Conservation (phyloP, 2,113 vertebrate genomes). For the Myocastor coypus region DNA sequence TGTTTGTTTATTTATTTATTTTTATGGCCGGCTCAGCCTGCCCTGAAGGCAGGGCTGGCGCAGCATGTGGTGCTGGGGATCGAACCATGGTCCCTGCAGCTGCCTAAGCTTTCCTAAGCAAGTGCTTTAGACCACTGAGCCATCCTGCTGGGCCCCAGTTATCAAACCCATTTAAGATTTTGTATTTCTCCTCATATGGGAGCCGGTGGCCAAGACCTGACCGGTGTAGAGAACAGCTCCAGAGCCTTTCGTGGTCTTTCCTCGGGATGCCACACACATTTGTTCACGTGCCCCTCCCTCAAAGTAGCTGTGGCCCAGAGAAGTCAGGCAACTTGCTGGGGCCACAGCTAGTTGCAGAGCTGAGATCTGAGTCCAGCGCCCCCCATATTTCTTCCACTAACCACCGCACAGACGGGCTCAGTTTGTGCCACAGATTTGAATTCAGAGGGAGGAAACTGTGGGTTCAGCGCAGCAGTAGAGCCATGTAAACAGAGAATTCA, state of each 20-base stretch:
- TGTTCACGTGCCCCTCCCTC: neutral
- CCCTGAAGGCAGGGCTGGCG: too few species aligned
- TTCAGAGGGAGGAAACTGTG: neutral
- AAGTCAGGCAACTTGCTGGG: neutral
- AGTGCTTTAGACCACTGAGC: too few species aligned
- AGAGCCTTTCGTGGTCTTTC: neutral
- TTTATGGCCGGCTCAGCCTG: too few species aligned
- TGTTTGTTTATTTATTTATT: too few species aligned
- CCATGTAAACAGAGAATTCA: neutral
- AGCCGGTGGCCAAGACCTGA: neutral
- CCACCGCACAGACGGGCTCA: neutral
- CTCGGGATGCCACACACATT: neutral
- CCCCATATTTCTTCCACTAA: neutral
- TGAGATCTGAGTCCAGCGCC: neutral
- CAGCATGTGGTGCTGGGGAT: too few species aligned
- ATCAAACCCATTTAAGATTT: neutral
- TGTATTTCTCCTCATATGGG: neutral
- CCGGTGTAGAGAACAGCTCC: too few species aligned
- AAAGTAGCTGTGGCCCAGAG: neutral
- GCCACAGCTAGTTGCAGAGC: neutral
- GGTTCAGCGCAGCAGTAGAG: too few species aligned
- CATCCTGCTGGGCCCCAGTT: too few species aligned
- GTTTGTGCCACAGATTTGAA: neutral
- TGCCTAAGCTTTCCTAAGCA: too few species aligned
- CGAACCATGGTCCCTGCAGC: too few species aligned